Percentiles rank a stretch among this genome's conserved stretches.
Conservation (phyloP, 2,113 vertebrate species). For the Stomatorhinus ivindoensis region DNA sequence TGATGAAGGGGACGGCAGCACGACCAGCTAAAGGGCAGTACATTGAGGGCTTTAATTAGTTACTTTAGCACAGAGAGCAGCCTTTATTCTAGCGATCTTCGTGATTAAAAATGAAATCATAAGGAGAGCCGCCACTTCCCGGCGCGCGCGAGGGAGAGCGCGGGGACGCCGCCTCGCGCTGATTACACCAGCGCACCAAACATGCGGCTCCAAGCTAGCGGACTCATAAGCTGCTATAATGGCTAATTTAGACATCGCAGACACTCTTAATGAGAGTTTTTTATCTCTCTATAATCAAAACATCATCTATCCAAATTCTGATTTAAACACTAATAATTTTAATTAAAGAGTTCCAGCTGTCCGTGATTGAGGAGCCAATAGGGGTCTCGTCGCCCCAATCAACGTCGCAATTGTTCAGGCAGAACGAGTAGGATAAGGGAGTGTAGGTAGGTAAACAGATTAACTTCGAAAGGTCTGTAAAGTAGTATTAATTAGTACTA, state of each 20-base stretch:
- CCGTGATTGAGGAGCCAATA: slow-evolving; percentile 40
- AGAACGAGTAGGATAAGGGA: background rate
- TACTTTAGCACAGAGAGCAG: background rate
- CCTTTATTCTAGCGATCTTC: background rate
- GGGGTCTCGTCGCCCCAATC: slow-evolving; percentile 31
- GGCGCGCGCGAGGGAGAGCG: background rate
- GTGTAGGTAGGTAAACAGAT: background rate
- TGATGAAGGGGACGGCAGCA: background rate
- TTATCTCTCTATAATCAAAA: slow-evolving; percentile 33
- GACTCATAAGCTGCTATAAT: slow-evolving; percentile 7
- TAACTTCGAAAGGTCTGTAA: background rate
- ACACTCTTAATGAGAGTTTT: slow-evolving; percentile 26
- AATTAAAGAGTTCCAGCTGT: slow-evolving; percentile 51
- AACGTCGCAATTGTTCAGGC: slow-evolving; percentile 21
- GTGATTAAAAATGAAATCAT: background rate
- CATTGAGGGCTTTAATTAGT: background rate
- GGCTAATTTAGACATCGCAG: slow-evolving; percentile 19
- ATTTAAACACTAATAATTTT: slow-evolving; percentile 39
- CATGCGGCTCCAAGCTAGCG: background rate
- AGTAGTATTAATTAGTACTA: background rate
- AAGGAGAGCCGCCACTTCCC: background rate
- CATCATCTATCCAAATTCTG: slow-evolving; percentile 29
- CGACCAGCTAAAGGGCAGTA: background rate
- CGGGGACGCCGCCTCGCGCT: background rate
- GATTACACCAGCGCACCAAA: background rate